Evolutionary conservation across 2,888 invertebrate genomes (phyloP).

Genomic region (Merodon equestris): DNA sequence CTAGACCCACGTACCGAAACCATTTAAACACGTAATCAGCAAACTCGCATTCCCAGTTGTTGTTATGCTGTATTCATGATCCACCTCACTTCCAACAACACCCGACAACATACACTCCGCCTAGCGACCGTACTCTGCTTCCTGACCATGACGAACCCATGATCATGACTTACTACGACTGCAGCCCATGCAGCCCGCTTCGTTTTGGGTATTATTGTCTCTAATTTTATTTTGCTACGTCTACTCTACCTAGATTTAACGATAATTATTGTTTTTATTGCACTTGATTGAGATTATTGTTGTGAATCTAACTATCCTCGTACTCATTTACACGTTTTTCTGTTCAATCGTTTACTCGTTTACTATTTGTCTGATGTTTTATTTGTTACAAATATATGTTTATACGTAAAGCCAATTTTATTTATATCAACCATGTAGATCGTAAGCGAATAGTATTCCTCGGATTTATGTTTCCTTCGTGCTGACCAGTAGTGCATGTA

Average conservation of each 20-base stretch:
- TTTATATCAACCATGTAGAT: background rate
- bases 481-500: too few species aligned
- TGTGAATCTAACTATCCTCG: slow-evolving; percentile 2
- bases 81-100: too few species aligned
- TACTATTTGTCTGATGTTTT: too few species aligned
- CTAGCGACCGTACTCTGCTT: slow-evolving; percentile 18
- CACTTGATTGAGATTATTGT: slow-evolving; percentile 56
- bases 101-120: background rate
- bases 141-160: background rate
- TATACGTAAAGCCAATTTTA: too few species aligned
- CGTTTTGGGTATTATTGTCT: slow-evolving; percentile 35
- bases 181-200: background rate
- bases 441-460: background rate
- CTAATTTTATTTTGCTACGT: background rate
- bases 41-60: too few species aligned
- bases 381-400: background rate
- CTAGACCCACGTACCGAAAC: slow-evolving; percentile 80
- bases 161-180: background rate
- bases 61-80: too few species aligned
- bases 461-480: too few species aligned
- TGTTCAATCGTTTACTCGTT: background rate
- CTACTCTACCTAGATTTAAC: too few species aligned
- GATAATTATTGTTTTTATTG: slow-evolving; percentile 25
- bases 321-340: background rate
- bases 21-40: slow-evolving; percentile 69